Evolutionary conservation across 2,113 vertebrate genomes (phyloP).

Genomic region (Ondatra zibethicus): DNA sequence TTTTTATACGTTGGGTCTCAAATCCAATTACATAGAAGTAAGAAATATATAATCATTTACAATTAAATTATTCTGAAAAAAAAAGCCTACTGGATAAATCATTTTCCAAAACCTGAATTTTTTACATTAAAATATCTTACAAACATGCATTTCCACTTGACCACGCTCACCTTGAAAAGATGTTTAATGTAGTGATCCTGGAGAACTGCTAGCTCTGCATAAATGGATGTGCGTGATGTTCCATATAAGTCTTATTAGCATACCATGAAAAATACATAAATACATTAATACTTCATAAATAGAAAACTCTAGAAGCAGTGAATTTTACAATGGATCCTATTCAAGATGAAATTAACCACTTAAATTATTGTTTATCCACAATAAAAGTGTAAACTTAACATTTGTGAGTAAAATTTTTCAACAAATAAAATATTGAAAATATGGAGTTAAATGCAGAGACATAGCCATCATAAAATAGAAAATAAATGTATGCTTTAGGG

Average conservation of each 20-base stretch:
- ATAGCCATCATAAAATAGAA: constrained; percentile 4
- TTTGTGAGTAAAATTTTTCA: background rate
- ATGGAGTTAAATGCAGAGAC: background rate
- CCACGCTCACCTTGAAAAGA: background rate
- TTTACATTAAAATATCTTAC: background rate
- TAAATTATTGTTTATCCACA: background rate
- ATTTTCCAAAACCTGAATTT: background rate
- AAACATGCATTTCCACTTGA: background rate
- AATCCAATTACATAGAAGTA: background rate
- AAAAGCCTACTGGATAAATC: background rate
- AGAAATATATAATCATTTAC: constrained; percentile 24
- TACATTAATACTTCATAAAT: background rate
- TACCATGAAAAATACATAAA: background rate
- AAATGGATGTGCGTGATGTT: background rate
- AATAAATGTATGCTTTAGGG: background rate
- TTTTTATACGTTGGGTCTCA: background rate
- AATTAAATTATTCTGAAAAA: background rate
- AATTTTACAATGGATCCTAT: background rate
- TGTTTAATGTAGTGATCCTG: background rate
- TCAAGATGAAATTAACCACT: background rate
- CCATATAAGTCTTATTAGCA: background rate
- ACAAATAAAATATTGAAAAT: background rate
- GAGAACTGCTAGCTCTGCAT: background rate
- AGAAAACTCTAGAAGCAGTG: background rate
- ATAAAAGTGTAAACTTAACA: background rate